Evolutionary conservation across 2,113 vertebrate genomes (phyloP), one percentile per base, ranked within the genome.

Genomic region (Percina caprodes): DNA sequence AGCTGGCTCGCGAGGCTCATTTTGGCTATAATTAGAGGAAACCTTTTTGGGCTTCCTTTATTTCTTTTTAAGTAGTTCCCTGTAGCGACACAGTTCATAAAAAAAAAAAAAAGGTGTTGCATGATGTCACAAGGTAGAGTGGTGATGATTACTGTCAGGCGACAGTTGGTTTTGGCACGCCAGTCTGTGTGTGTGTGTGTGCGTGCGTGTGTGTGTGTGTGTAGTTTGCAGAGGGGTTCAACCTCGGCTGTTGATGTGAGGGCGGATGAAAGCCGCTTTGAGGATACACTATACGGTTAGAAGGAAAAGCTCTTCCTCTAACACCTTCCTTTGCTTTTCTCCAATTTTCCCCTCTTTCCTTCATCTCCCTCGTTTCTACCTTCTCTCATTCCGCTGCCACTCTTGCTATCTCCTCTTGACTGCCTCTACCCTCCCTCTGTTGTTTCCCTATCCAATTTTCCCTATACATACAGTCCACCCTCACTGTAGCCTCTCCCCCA

Each of bases 261-360:
- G 86, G 84, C 42, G 84, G 91, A 92, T 92, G 85, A 91, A 94
- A 92, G 88, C 72, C 5, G 68, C 92, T 92, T 91, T 94, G 88
- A 92, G 90, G 90, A 82, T 80, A 74, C 74, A 83, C 60, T 77
- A 77, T 68, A 74, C 18, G 9, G 42, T 67, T 61, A 83, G 48
- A 68, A 81, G 74, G 71, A 71, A 76, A 85, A 82, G 70, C 77
- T 84, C 72, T 78, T 74, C 88, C 80, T 84, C 77, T 26, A 65
- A 76, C 76, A 84, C 85, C 69, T 82, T 85, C 77, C 72, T 81
- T 79, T 75, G 79, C 83, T 82, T 82, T 85, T 79, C 77, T 83
- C 77, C 79, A 82, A 82, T 86, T 84, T 78, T 78, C 67, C 69
- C 69, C 69, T 63, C 89, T 30, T 55, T 83, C 69, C 77, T 86